A percentile compares a stretch with the other conserved stretches of the same genome.
Conservation (phyloP, 2,113 vertebrate genomes). For the Prolemur simus region DNA sequence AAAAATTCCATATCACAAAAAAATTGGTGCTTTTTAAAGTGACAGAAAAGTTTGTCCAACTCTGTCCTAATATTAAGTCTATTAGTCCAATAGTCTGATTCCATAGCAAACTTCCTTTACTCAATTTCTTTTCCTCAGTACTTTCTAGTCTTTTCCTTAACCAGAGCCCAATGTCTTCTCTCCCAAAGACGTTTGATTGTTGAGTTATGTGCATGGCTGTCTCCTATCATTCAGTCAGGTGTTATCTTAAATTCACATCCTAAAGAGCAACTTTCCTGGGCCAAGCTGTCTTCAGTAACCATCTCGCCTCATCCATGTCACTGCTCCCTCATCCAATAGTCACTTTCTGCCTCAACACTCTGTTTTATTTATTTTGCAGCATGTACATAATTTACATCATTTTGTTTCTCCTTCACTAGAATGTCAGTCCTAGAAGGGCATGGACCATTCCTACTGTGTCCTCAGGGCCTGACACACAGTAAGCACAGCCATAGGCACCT, state of each 20-base stretch:
- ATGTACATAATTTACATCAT: no score
- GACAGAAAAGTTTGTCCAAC: background rate
- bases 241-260: background rate
- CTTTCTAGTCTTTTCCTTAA: background rate
- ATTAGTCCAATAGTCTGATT: background rate
- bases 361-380: background rate
- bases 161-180: background rate
- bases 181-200: background rate
- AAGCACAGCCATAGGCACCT: background rate
- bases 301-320: background rate
- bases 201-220: background rate
- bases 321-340: no score
- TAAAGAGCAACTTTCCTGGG: no score
- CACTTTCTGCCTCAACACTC: background rate
- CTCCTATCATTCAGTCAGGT: background rate
- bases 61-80: background rate
- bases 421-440: background rate
- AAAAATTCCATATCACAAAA: background rate
- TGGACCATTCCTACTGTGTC: background rate
- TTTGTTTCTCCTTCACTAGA: background rate
- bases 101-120: background rate
- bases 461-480: fast-evolving
- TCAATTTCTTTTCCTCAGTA: background rate
- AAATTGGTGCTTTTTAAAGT: background rate
- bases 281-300: background rate